These are phyloP conservation scores for Platycercus adscitus DNA, from an alignment of 2,113 vertebrate species.

Conservation along the genomic window DNA sequence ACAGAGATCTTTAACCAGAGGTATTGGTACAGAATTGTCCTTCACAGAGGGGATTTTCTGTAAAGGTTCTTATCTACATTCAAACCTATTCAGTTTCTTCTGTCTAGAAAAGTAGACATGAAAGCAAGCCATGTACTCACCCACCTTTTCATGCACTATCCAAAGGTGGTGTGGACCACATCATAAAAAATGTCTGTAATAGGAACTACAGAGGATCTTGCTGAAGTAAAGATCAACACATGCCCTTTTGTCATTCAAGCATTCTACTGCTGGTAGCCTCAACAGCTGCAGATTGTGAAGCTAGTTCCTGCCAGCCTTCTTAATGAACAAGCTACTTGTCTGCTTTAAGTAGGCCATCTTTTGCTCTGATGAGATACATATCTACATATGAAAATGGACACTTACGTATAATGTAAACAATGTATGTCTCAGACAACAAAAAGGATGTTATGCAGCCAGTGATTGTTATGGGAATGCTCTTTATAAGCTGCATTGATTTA, in stretches of 20 bases:
- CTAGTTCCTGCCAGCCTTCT: neutral
- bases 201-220: neutral
- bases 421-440: neutral
- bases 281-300: neutral
- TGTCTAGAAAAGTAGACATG: neutral
- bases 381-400: neutral
- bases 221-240: neutral
- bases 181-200: neutral
- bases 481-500: neutral
- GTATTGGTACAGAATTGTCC: neutral
- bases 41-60: constrained; percentile 5
- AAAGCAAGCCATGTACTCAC: neutral
- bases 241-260: neutral
- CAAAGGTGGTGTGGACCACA: neutral
- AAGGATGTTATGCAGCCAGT: neutral
- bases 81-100: neutral
- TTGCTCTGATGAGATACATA: neutral
- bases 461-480: neutral
- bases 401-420: neutral
- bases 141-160: neutral
- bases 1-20: neutral
- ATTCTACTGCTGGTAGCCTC: neutral
- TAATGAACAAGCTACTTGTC: neutral
- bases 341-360: neutral
- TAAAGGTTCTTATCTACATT: neutral